A percentile compares a stretch with the other conserved stretches of the same genome.
phyloP scores from a whole-genome alignment of 2,113 vertebrate species.

The Protobothrops flavoviridis region DNA sequence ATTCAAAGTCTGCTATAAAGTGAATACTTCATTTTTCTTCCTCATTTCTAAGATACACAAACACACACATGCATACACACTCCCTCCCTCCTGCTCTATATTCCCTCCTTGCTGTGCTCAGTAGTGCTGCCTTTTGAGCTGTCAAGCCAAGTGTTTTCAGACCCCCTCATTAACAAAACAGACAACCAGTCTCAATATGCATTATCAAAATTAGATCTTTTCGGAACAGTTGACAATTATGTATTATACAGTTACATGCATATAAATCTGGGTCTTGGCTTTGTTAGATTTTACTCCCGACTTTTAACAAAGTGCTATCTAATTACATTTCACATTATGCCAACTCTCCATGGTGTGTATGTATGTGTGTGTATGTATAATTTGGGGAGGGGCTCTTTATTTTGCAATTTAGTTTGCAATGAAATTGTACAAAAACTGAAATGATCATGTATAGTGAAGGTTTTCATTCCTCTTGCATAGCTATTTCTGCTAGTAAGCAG shows the following conservation, averaged over 20 bases:
- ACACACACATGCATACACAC: background rate
- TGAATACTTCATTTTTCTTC: conserved; percentile 29
- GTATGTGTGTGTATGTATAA: background rate
- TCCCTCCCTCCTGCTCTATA: conserved; percentile 43
- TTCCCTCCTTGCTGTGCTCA: conserved; percentile 63
- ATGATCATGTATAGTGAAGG: conserved; percentile 28
- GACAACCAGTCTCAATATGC: conserved; percentile 68
- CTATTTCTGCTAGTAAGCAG: conserved; percentile 59
- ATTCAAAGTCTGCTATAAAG: conserved; percentile 50
- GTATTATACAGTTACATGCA: conserved; percentile 67
- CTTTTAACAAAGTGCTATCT: conserved; percentile 75
- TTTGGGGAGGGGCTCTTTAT: conserved; percentile 54
- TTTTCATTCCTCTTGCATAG: conserved; percentile 59
- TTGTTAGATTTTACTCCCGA: conserved; percentile 67
- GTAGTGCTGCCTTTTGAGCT: conserved; percentile 64
- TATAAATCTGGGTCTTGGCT: conserved; percentile 66
- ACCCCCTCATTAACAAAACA: conserved; percentile 63
- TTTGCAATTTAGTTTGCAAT: conserved; percentile 71
- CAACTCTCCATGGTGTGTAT: conserved; percentile 59
- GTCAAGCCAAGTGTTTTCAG: conserved; percentile 73
- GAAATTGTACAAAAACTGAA: conserved; percentile 64
- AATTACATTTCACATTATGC: conserved; percentile 69
- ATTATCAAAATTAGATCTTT: conserved; percentile 78
- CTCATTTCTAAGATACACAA: conserved; percentile 41
- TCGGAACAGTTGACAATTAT: conserved; percentile 72